Evolutionary conservation across 1,140 invertebrate species (phyloP).

Genomic region (Amphibalanus amphitrite): DNA sequence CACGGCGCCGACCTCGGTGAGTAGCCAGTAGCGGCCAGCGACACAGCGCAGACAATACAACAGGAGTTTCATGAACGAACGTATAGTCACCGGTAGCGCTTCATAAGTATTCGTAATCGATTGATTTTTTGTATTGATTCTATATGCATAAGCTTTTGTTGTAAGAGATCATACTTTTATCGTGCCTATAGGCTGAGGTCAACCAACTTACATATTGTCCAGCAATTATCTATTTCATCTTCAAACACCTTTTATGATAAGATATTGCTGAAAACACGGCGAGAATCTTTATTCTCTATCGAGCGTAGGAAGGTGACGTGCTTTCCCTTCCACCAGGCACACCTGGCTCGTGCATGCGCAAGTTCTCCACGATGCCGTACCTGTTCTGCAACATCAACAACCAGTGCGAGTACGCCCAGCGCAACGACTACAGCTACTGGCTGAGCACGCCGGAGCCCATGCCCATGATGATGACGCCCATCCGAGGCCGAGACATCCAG

Average conservation of each 20-base stretch:
- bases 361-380: slow-evolving; percentile 87
- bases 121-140: too few relatives aligned
- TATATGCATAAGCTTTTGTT: too few relatives aligned
- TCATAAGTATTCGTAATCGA: too few relatives aligned
- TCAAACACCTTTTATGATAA: neutral
- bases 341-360: slow-evolving; percentile 67
- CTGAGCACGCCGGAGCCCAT: slow-evolving; percentile 78
- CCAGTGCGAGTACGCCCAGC: slow-evolving; percentile 71
- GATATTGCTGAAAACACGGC: neutral
- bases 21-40: too few relatives aligned
- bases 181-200: too few relatives aligned
- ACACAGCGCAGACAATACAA: neutral
- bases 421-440: slow-evolving; percentile 91
- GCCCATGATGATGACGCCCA: slow-evolving; percentile 75
- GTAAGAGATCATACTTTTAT: too few relatives aligned
- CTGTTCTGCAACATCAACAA: slow-evolving; percentile 80
- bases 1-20: slow-evolving; percentile 87
- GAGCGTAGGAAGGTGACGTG: neutral
- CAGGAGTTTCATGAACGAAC: neutral
- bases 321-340: slow-evolving; percentile 20
- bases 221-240: neutral
- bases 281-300: neutral
- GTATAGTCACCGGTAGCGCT: too few relatives aligned
- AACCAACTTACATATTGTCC: neutral
- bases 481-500: slow-evolving; percentile 53